A percentile compares a stretch with the other conserved stretches of the same genome.
Conservation (phyloP, 92 coral and sea anemone species). For the Phenganax subtilis region DNA sequence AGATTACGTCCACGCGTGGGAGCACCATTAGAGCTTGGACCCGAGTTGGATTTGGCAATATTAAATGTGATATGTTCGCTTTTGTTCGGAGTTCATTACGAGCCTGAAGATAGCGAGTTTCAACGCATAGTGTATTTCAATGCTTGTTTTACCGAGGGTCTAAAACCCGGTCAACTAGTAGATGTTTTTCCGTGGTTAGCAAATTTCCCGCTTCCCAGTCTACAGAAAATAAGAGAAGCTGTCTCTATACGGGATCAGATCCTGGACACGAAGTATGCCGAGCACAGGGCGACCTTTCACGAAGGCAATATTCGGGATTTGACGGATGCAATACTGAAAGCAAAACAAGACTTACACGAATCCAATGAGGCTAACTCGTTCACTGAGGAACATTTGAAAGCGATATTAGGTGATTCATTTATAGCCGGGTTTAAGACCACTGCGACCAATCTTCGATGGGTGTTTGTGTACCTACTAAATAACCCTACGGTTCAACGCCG, state of each 20-base stretch:
- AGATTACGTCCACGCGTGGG: slow-evolving; percentile 64
- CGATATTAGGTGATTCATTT: slow-evolving; percentile 78
- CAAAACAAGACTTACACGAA: slow-evolving; percentile 50
- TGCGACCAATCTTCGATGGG: slow-evolving; percentile 81
- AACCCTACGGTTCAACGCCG: slow-evolving; percentile 73
- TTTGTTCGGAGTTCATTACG: slow-evolving; percentile 83
- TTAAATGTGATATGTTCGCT: slow-evolving; percentile 83
- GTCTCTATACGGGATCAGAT: slow-evolving; percentile 68
- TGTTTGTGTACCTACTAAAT: slow-evolving; percentile 71
- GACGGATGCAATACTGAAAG: slow-evolving; percentile 85
- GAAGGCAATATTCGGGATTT: slow-evolving; percentile 85
- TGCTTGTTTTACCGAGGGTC: slow-evolving; percentile 74
- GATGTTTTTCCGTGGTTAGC: slow-evolving; percentile 92
- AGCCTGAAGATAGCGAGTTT: slow-evolving; percentile 73
- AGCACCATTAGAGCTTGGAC: slow-evolving; percentile 56
- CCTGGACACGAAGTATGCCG: slow-evolving; percentile 72
- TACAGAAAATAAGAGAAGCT: slow-evolving; percentile 66
- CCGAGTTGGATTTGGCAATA: too few species aligned
- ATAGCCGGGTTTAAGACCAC: slow-evolving; percentile 95
- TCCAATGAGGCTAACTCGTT: slow-evolving; percentile 51
- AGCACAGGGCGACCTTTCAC: slow-evolving; percentile 70
- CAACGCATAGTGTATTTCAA: slow-evolving; percentile 64
- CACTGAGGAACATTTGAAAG: slow-evolving; percentile 76
- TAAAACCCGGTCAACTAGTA: slow-evolving; percentile 81
- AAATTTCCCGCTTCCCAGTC: slow-evolving; percentile 51